A percentile compares a stretch with the other conserved stretches of the same genome.
These are phyloP conservation scores for Rhopalosiphum maidis DNA, from an alignment of 1,140 invertebrate species.

Conservation along the genomic window DNA sequence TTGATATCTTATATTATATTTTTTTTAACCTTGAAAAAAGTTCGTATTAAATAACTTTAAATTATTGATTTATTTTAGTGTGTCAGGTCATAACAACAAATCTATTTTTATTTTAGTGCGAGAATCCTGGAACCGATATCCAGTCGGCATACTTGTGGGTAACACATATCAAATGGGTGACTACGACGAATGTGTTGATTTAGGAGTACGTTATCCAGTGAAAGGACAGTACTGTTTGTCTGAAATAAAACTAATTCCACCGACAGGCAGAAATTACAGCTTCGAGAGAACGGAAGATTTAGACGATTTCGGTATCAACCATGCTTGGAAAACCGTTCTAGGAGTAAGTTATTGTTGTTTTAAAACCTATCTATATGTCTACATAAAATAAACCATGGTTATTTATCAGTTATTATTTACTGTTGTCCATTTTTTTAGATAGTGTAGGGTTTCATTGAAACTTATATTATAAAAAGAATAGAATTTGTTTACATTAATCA, in stretches of 20 bases:
- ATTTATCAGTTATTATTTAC: no score
- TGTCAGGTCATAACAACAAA: no score
- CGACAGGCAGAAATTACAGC: background rate
- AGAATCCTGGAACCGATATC: constrained; percentile 15
- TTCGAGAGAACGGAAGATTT: background rate
- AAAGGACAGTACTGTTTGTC: constrained; percentile 27
- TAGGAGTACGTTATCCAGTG: background rate
- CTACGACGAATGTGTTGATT: constrained; percentile 20
- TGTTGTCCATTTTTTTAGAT: no score
- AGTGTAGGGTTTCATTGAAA: no score
- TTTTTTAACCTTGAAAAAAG: no score
- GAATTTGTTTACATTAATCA: no score
- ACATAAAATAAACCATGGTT: no score
- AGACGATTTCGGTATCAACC: background rate
- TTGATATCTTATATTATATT: no score
- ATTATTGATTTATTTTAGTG: no score
- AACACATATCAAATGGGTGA: background rate
- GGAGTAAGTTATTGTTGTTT: background rate
- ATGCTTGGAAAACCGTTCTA: background rate
- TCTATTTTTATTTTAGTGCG: background rate
- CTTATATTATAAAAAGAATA: no score
- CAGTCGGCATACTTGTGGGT: background rate
- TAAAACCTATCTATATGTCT: no score
- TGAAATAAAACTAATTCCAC: background rate
- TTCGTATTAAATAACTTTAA: no score